A percentile compares a stretch with the other conserved stretches of the same genome.
Conservation (phyloP, 2,797 vertebrate species). For the Dendrocincla tyrannina region DNA sequence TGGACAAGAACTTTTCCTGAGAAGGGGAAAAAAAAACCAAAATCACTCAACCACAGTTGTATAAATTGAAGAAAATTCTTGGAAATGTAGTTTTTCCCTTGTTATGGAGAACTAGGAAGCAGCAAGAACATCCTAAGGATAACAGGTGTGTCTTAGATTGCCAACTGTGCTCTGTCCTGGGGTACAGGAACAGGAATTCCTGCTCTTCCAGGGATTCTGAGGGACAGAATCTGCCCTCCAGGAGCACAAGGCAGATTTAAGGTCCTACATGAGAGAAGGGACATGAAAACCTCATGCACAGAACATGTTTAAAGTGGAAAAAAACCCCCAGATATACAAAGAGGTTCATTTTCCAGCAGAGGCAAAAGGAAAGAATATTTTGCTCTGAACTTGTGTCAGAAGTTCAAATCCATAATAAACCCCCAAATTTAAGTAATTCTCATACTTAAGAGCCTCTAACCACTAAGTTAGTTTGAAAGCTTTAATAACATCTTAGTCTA, state of each 20-base stretch:
- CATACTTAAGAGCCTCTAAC: neutral
- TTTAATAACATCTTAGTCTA: neutral
- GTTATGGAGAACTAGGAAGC: neutral
- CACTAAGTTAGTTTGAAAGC: neutral
- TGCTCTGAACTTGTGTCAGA: neutral
- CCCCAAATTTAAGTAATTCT: neutral
- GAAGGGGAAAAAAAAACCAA: neutral
- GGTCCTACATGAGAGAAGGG: neutral
- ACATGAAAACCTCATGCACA: neutral
- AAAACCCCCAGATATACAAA: neutral
- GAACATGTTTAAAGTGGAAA: neutral
- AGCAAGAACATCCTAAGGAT: neutral
- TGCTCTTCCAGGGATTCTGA: neutral
- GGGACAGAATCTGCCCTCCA: neutral
- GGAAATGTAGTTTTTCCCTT: neutral
- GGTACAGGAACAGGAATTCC: neutral
- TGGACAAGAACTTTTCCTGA: conserved; percentile 97
- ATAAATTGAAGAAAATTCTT: neutral
- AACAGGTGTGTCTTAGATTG: neutral
- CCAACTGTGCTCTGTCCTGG: neutral
- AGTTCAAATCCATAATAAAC: neutral
- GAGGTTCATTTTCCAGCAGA: neutral
- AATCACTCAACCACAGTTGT: neutral
- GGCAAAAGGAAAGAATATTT: neutral
- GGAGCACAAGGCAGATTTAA: neutral